Evolutionary conservation across 37 sponge, comb jelly and placozoan species (phyloP), one percentile per base, ranked within the genome.

Genomic region (Axinella damicornis): DNA sequence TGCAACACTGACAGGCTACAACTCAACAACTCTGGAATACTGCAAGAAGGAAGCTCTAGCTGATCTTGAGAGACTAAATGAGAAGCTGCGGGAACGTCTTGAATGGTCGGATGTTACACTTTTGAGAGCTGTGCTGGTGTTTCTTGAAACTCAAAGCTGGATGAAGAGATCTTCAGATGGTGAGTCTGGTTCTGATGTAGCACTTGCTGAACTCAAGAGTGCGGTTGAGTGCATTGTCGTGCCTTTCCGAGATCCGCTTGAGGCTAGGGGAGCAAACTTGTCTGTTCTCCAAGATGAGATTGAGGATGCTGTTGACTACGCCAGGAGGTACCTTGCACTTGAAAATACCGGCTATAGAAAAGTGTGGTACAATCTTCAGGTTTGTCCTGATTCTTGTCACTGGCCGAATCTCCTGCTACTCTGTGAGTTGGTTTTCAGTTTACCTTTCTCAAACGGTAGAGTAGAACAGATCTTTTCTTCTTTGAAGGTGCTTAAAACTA

Each of bases 61-160:
- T 59, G 89, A 88, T 37, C 36, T 82, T 6, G 36, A 82, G 27
- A 54, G 30, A 32, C 79, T 89, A 20, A 57, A 77, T 78, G 79
- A 34, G 6, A 78, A 70, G 37, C 77, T 89, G 73, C 57, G 71
- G 74, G 83, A 69, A 12, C 72, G 79, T 24, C 71, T 86, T n/a
- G 79, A 73, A 70, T 86, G 87, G 88, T 80, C 81, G 37, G 88
- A 87, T 80, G 65, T 65, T 31, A 73, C 74, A 31, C 35, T 88
- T 31, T 73, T 89, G 53, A 34, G 80, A 24, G 17, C 84, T 35
- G 79, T 89, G 21, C 53, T 83, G 28, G 74, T 64, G 19, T 57
- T 89, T 38, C 57, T 89, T 19, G 84, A 89, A 20, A 89, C 90
- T 15, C 78, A 77, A 31, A 83, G 70, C 58, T 89, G 89, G 89